Evolutionary conservation across 2,113 vertebrate species (phyloP), one percentile per base, ranked within the genome.

Genomic region (Scomber colias): DNA sequence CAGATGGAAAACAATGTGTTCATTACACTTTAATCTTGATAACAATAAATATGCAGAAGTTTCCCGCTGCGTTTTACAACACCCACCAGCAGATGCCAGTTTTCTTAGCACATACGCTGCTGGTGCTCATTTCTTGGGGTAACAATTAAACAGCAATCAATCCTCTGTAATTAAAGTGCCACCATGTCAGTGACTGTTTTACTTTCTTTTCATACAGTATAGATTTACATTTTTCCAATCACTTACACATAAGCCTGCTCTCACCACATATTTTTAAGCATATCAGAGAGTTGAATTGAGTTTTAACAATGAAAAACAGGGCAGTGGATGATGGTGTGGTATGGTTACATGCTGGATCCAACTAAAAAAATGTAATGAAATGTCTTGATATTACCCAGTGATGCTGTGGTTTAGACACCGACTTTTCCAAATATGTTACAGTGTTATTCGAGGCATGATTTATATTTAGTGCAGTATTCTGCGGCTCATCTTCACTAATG

Each of bases 101-200:
- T 77, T 11, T 82, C 75, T 76, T 31, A 54, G 40, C 62, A 51
- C 71, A 72, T 6, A 17, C 10, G 45, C 72, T 49, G 77, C 79
- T 67, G 53, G 13, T 68, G 70, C 87, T 87, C 75, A 71, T 88
- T 88, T 88, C 64, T 54, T 24, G 15, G 45, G 72, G 19, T 40
- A 79, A 75, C 70, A 27, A 90, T 93, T 82, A 90, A 85, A 87
- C 78, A 11, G 62, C 72, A 69, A 90, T 93, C 82, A 79, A 12
- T 79, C 66, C 8, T 75, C 35, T 64, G 46, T 62, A 85, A 46
- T 82, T 63, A 88, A 83, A 76, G 35, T 68, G 31, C 45, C 46
- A 50, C 70, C 80, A 46, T 31, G 75, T 74, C 53, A 15, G 59
- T 76, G 79, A 80, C 82, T 84, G 88, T 17, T 31, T 46, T 16